phyloP scores from a whole-genome alignment of 2,888 invertebrate species.

The Brassicogethes aeneus region DNA sequence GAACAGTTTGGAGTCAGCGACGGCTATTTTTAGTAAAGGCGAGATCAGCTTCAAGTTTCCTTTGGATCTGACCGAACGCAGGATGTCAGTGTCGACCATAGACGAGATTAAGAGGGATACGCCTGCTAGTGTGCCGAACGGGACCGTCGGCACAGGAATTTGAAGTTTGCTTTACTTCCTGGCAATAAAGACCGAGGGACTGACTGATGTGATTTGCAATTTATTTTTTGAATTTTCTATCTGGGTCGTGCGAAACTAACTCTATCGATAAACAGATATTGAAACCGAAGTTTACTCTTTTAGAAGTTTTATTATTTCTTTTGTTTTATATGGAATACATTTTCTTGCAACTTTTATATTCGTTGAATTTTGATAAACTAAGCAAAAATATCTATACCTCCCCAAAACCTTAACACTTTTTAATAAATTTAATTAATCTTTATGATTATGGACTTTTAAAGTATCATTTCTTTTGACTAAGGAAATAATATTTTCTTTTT shows the following conservation, averaged over 20 bases:
- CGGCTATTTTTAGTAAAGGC: slow-evolving; percentile 39
- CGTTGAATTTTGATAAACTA: too few relatives aligned
- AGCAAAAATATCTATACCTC: too few relatives aligned
- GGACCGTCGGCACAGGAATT: slow-evolving; percentile 28
- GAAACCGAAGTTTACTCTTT: too few relatives aligned
- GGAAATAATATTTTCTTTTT: too few relatives aligned
- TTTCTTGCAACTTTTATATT: too few relatives aligned
- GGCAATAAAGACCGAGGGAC: neutral
- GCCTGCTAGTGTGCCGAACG: slow-evolving; percentile 30
- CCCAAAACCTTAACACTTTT: too few relatives aligned
- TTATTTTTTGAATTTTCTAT: slow-evolving; percentile 1
- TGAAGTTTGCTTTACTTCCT: slow-evolving; percentile 21
- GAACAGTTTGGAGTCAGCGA: slow-evolving; percentile 35
- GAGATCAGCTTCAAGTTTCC: slow-evolving; percentile 54
- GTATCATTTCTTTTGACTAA: too few relatives aligned
- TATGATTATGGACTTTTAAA: too few relatives aligned
- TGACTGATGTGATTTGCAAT: neutral
- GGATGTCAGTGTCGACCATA: slow-evolving; percentile 39
- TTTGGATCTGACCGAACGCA: slow-evolving; percentile 39
- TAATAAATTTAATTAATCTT: too few relatives aligned
- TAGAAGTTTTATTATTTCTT: too few relatives aligned
- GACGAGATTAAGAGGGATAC: slow-evolving; percentile 40
- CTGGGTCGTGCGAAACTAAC: slow-evolving; percentile 1
- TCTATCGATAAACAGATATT: too few relatives aligned
- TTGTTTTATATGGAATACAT: too few relatives aligned